phyloP scores from a whole-genome alignment of 2,888 invertebrate genomes.

The Hipparchia semele region DNA sequence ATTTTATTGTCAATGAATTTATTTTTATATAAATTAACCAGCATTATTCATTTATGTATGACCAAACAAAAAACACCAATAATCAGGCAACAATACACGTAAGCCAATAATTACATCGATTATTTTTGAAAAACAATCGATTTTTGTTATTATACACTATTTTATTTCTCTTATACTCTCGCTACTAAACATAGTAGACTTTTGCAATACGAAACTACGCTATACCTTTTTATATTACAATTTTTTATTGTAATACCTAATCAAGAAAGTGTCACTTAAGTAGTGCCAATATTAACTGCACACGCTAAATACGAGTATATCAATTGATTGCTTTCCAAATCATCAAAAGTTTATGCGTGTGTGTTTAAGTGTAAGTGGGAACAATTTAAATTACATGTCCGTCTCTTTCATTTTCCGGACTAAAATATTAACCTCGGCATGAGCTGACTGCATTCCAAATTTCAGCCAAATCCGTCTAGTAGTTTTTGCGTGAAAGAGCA shows the following conservation, averaged over 20 bases:
- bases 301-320: not conserved
- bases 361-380: too few species aligned
- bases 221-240: not conserved
- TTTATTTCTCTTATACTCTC: too few species aligned
- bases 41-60: not conserved
- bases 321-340: conserved; percentile 6
- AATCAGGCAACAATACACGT: not conserved
- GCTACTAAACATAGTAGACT: not conserved
- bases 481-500: too few species aligned
- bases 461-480: too few species aligned
- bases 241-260: not conserved
- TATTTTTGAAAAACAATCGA: too few species aligned
- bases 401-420: too few species aligned
- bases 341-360: not conserved
- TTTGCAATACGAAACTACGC: not conserved
- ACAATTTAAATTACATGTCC: too few species aligned
- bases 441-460: too few species aligned
- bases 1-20: not conserved
- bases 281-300: not conserved
- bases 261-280: not conserved
- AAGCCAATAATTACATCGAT: not conserved
- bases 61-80: not conserved
- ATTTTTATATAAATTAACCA: not conserved
- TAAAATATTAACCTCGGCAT: too few species aligned
- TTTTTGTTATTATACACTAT: too few species aligned